phyloP scores from a whole-genome alignment of 1,140 invertebrate species.

The Drosophila mauritiana region DNA sequence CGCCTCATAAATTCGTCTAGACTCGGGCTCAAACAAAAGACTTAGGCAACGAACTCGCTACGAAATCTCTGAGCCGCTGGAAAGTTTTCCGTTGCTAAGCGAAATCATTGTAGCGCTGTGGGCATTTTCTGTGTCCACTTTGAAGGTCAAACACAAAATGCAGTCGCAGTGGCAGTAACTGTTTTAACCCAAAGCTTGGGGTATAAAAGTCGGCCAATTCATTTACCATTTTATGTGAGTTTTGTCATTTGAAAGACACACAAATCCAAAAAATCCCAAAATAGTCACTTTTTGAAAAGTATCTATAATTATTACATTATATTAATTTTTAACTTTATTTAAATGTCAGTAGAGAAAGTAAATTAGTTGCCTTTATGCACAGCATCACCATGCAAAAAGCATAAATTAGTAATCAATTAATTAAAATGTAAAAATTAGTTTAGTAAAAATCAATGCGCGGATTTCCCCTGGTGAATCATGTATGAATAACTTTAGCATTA shows the following conservation, averaged over 20 bases:
- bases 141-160: constrained; percentile 37
- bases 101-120: constrained; percentile 1
- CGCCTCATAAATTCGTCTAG: constrained; percentile 53
- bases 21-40: constrained; percentile 66
- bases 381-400: no score
- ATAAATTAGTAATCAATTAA: constrained; percentile 10
- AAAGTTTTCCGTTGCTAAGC: constrained; percentile 35
- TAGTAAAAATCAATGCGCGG: constrained; percentile 15
- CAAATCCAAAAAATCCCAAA: background rate
- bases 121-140: constrained; percentile 15
- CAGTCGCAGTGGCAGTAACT: constrained; percentile 12
- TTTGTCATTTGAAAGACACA: background rate
- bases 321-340: background rate
- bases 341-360: background rate
- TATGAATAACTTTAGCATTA: background rate
- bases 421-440: constrained; percentile 20
- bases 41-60: constrained; percentile 75
- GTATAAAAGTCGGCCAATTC: background rate
- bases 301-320: no score
- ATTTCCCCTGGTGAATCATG: constrained; percentile 25
- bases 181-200: background rate
- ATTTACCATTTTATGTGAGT: background rate
- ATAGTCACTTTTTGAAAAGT: background rate
- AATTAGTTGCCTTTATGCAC: background rate
- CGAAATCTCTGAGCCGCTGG: constrained; percentile 38